Percentiles rank a stretch among this genome's conserved stretches.
These are phyloP conservation scores for Elysia crispata DNA, from an alignment of 2,888 invertebrate species.

Conservation along the genomic window DNA sequence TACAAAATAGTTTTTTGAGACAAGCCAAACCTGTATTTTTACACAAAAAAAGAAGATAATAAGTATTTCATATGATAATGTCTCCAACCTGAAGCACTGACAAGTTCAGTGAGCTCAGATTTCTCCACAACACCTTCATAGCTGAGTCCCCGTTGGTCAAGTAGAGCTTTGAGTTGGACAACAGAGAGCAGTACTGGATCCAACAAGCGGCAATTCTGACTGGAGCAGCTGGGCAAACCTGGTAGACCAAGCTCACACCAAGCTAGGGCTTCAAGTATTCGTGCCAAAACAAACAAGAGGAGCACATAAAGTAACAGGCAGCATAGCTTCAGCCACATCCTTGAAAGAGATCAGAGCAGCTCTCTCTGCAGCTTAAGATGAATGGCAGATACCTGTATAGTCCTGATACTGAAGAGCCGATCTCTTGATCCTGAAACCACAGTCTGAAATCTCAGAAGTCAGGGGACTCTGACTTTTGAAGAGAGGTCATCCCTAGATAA, in stretches of 20 bases:
- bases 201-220: constrained; percentile 61
- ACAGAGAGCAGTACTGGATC: constrained; percentile 78
- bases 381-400: not conserved
- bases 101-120: constrained; percentile 75
- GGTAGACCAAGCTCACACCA: constrained; percentile 71
- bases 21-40: no score
- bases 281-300: constrained; percentile 75
- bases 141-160: constrained; percentile 77
- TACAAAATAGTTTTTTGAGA: no score
- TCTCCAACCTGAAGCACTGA: constrained; percentile 75
- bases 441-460: not conserved
- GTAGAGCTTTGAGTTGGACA: constrained; percentile 75
- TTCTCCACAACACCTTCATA: constrained; percentile 77
- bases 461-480: not conserved
- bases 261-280: constrained; percentile 75
- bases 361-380: no score
- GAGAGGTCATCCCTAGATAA: not conserved
- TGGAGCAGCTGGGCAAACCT: constrained; percentile 66
- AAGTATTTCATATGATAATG: not conserved
- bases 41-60: no score
- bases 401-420: no score
- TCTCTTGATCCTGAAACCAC: not conserved
- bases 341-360: no score
- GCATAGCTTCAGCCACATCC: constrained; percentile 75
- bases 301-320: constrained; percentile 75